Conservation (phyloP, 2,888 invertebrate genomes). For the Drosophila barbarae region DNA sequence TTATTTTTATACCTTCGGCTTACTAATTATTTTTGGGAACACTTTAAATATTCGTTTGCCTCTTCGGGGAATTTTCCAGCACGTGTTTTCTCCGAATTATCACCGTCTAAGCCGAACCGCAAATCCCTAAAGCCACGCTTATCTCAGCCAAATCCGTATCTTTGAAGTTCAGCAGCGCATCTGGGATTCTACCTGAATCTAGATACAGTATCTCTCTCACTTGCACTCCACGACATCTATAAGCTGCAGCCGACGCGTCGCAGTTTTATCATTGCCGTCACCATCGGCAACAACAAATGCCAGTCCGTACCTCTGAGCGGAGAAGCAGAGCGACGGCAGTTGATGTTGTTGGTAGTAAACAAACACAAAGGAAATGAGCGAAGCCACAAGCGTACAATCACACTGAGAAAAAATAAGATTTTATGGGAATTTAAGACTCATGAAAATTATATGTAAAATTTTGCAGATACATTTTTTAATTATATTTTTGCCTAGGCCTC, state of each 20-base stretch:
- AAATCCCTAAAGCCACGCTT: slow-evolving; percentile 27
- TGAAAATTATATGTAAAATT: not conserved
- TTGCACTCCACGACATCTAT: slow-evolving; percentile 51
- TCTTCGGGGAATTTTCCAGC: slow-evolving; percentile 10
- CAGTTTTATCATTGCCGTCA: slow-evolving; percentile 67
- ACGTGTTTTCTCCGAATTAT: slow-evolving; percentile 18
- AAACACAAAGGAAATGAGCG: slow-evolving; percentile 52
- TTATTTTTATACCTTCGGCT: not conserved
- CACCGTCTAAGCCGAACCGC: slow-evolving; percentile 8
- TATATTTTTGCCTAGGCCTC: too few relatives aligned
- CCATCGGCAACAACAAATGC: slow-evolving; percentile 33
- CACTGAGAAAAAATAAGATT: not conserved
- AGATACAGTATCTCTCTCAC: not conserved
- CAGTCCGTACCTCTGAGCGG: slow-evolving; percentile 14
- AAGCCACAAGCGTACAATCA: slow-evolving; percentile 30
- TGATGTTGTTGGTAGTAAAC: slow-evolving; percentile 66
- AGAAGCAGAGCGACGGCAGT: slow-evolving; percentile 27
- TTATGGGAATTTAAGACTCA: too few relatives aligned
- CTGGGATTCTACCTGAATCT: slow-evolving; percentile 16
- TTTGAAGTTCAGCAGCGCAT: slow-evolving; percentile 41
- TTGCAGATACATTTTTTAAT: not conserved
- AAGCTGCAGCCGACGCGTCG: slow-evolving; percentile 64
- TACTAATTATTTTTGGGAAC: slow-evolving; percentile 19
- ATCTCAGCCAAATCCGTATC: slow-evolving; percentile 12
- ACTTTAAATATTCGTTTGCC: slow-evolving; percentile 8